These are phyloP conservation scores for Pseudomugil gertrudae DNA, from an alignment of 2,797 vertebrate species.

Conservation along the genomic window DNA sequence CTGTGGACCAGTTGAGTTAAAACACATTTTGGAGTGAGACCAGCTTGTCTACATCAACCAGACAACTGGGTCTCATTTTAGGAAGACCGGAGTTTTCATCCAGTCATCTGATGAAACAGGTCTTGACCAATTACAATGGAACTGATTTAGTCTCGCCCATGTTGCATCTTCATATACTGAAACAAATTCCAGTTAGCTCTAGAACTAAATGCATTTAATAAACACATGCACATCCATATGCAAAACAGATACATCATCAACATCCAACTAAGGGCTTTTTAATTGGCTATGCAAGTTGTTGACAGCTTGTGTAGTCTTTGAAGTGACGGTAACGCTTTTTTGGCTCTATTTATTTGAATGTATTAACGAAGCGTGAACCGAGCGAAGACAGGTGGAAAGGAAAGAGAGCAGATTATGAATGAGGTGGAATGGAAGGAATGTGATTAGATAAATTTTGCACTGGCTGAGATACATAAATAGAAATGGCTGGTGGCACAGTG, in stretches of 20 bases:
- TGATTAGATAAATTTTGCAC: constrained; percentile 36
- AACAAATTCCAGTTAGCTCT: constrained; percentile 35
- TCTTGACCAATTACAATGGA: constrained; percentile 48
- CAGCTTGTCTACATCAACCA: not conserved
- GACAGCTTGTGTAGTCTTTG: constrained; percentile 65
- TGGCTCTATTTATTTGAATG: constrained; percentile 56
- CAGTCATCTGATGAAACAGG: constrained; percentile 12
- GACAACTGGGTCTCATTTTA: not conserved
- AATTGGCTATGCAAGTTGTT: constrained; percentile 66
- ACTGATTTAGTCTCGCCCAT: constrained; percentile 31
- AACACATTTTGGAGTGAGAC: not conserved
- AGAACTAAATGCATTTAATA: constrained; percentile 36
- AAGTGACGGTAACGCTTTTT: constrained; percentile 61
- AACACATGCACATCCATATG: constrained; percentile 4
- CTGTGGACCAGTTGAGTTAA: not conserved
- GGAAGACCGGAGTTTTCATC: not conserved
- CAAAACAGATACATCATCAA: constrained; percentile 39
- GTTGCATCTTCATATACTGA: constrained; percentile 16
- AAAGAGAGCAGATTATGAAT: constrained; percentile 40
- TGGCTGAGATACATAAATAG: constrained; percentile 17
- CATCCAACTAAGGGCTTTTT: constrained; percentile 52
- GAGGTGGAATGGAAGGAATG: constrained; percentile 32
- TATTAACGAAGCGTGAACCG: constrained; percentile 61
- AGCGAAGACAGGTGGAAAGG: constrained; percentile 26
- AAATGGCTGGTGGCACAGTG: constrained; percentile 23